These are phyloP conservation scores for Cephalotes varians DNA, from an alignment of 2,888 invertebrate species.

Conservation along the genomic window DNA sequence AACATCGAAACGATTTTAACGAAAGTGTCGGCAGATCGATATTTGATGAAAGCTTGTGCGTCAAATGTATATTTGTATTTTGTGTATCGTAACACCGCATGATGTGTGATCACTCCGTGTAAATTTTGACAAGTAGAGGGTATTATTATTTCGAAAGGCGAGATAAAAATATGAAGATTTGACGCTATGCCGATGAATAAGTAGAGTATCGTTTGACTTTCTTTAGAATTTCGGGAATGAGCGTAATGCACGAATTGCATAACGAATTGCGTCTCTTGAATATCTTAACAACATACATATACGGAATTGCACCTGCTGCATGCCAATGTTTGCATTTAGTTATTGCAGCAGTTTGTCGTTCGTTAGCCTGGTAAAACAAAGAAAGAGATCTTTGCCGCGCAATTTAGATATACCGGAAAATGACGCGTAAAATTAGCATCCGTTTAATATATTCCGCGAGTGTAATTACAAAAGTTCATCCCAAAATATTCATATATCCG, in stretches of 20 bases:
- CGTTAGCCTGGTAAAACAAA: conserved; percentile 12
- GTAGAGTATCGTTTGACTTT: background rate
- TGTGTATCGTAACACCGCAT: background rate
- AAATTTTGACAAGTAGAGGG: background rate
- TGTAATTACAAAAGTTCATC: background rate
- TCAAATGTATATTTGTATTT: background rate
- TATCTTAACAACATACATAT: conserved; percentile 35
- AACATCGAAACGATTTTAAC: background rate
- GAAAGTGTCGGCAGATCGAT: background rate
- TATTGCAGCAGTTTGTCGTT: conserved; percentile 14
- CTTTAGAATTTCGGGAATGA: conserved; percentile 15
- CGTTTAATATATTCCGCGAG: conserved; percentile 10
- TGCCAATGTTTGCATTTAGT: conserved; percentile 25
- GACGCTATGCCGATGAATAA: background rate
- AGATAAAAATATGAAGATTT: conserved; percentile 9
- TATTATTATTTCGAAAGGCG: background rate
- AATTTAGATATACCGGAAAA: conserved; percentile 1
- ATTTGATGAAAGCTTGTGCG: background rate
- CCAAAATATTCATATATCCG: conserved; percentile 23
- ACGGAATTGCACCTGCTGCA: conserved; percentile 14
- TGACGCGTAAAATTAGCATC: background rate
- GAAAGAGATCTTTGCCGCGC: background rate
- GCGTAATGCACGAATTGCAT: conserved; percentile 17
- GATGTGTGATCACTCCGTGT: background rate
- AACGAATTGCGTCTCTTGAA: conserved; percentile 31